A percentile compares a stretch with the other conserved stretches of the same genome.
phyloP scores from a whole-genome alignment of 2,888 invertebrate genomes.

The Rhaphigaster nebulosa region DNA sequence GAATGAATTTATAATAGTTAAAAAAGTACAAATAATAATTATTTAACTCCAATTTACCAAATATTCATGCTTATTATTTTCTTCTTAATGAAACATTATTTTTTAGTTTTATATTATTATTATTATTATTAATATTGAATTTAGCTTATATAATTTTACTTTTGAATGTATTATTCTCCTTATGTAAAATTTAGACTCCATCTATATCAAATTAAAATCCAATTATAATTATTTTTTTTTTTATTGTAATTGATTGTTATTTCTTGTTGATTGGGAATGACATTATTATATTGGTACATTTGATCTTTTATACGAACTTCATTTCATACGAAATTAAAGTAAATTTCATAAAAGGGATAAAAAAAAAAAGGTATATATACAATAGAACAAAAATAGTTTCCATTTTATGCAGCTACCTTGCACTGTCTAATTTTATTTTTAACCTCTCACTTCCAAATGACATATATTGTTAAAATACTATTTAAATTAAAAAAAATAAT shows the following conservation, averaged over 20 bases:
- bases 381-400: not conserved
- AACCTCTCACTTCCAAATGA: not conserved
- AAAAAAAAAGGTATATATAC: not conserved
- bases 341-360: not conserved
- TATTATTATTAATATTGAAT: not conserved
- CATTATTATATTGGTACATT: not conserved
- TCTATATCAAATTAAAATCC: too few relatives aligned
- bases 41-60: not conserved
- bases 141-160: not conserved
- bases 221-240: too few relatives aligned
- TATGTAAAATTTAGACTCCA: too few relatives aligned
- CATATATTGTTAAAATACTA: not conserved
- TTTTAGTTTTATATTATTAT: not conserved
- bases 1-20: too few relatives aligned
- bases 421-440: not conserved
- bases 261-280: not conserved
- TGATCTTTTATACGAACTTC: not conserved
- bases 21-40: too few relatives aligned
- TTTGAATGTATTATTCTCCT: not conserved
- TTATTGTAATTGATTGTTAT: too few relatives aligned
- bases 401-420: not conserved
- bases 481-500: not conserved
- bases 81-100: not conserved
- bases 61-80: not conserved
- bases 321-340: not conserved